A percentile compares a stretch with the other conserved stretches of the same genome.
Evolutionary conservation across 2,797 vertebrate species (phyloP).

Genomic region (Carcharodon carcharias): DNA sequence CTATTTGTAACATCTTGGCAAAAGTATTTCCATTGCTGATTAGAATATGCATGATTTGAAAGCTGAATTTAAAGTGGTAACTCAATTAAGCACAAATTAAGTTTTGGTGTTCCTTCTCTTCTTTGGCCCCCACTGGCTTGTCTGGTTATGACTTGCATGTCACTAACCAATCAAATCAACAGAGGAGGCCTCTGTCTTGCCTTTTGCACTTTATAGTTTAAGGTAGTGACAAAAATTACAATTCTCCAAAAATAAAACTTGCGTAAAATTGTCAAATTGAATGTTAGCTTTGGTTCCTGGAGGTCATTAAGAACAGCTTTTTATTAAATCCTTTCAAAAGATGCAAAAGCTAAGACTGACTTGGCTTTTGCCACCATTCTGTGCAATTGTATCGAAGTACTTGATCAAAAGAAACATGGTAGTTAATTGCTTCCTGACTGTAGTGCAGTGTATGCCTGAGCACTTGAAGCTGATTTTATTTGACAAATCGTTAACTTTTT

Average conservation of each 20-base stretch:
- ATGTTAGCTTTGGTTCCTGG: background rate
- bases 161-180: background rate
- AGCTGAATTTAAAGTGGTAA: background rate
- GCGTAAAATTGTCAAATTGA: background rate
- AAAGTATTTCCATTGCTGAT: background rate
- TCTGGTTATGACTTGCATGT: background rate
- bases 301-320: background rate
- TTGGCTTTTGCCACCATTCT: too few relatives aligned
- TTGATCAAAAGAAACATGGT: background rate
- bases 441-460: too few relatives aligned
- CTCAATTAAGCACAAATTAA: background rate
- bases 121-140: background rate
- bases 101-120: background rate
- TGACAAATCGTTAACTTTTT: background rate
- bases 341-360: too few relatives aligned
- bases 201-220: background rate
- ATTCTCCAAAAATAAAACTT: too few relatives aligned
- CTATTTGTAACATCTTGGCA: background rate
- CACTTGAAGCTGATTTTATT: background rate
- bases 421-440: background rate
- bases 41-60: background rate
- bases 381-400: background rate
- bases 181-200: background rate
- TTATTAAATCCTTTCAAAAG: too few relatives aligned
- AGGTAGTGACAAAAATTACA: background rate